Conservation (phyloP, 2,797 vertebrate genomes). For the Meriones psammophilus region DNA sequence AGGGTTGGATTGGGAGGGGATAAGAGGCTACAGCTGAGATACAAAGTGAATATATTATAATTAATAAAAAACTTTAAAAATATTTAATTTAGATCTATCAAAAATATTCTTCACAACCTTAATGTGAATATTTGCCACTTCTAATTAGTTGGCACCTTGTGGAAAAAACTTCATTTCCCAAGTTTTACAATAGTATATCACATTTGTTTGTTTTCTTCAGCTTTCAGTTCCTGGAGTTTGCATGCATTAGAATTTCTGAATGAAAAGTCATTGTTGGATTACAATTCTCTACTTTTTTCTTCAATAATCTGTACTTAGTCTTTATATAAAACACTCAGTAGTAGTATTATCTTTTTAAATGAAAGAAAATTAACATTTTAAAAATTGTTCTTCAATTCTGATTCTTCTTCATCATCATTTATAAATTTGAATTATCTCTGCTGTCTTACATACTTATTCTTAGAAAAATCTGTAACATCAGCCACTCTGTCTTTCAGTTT, state of each 20-base stretch:
- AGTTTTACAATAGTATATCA: not conserved
- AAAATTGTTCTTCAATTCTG: not conserved
- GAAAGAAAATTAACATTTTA: not conserved
- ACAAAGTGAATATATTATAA: too few relatives aligned
- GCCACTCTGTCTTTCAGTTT: not conserved
- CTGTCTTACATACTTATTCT: not conserved
- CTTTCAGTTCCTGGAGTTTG: not conserved
- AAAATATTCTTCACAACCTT: not conserved
- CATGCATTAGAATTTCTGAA: not conserved
- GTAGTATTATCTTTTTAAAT: not conserved
- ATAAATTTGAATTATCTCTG: not conserved
- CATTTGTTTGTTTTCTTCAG: not conserved
- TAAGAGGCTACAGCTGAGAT: too few relatives aligned
- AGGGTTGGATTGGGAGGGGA: too few relatives aligned
- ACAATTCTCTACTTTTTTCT: too few relatives aligned
- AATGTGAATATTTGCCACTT: not conserved
- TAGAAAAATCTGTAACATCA: not conserved
- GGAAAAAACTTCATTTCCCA: not conserved
- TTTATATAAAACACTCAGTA: not conserved
- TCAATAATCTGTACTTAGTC: not conserved
- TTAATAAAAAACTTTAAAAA: too few relatives aligned
- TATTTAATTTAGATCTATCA: not conserved
- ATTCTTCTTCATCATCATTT: not conserved
- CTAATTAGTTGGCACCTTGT: not conserved
- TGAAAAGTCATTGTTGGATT: not conserved